phyloP scores from a whole-genome alignment of 2,888 invertebrate genomes.

The Psylliodes chrysocephalus region DNA sequence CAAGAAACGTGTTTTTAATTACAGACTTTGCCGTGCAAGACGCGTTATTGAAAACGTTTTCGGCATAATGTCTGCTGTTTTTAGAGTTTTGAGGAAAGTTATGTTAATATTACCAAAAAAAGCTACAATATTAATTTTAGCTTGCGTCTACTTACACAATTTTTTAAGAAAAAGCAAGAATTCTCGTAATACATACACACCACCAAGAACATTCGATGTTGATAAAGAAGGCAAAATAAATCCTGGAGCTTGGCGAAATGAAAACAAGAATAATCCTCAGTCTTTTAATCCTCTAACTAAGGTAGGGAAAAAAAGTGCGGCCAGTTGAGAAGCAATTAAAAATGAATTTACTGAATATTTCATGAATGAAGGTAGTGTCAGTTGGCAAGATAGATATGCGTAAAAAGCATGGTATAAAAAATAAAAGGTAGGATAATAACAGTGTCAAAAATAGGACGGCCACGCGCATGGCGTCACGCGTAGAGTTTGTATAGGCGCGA shows the following conservation, averaged over 20 bases:
- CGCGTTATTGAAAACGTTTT: constrained; percentile 20
- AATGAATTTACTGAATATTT: background rate
- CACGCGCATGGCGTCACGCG: no score
- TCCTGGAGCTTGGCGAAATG: background rate
- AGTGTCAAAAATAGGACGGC: no score
- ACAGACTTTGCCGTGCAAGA: constrained; percentile 48
- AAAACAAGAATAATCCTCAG: background rate
- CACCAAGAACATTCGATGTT: background rate
- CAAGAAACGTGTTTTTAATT: constrained; percentile 7
- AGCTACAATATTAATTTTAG: constrained; percentile 46
- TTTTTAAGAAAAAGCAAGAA: constrained; percentile 22
- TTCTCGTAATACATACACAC: background rate
- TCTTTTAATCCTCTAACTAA: background rate
- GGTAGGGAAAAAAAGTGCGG: background rate
- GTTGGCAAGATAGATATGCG: no score
- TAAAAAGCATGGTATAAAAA: no score
- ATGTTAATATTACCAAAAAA: constrained; percentile 47
- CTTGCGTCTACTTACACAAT: constrained; percentile 43
- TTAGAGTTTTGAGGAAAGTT: constrained; percentile 48
- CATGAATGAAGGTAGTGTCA: no score
- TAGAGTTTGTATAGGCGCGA: no score
- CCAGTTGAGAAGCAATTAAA: background rate
- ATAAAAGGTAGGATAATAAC: no score
- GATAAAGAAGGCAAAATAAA: background rate
- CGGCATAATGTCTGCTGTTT: constrained; percentile 42